Base-by-base conservation (phyloP, 2,797 vertebrate species). In the Sebastiscus tertius region DNA sequence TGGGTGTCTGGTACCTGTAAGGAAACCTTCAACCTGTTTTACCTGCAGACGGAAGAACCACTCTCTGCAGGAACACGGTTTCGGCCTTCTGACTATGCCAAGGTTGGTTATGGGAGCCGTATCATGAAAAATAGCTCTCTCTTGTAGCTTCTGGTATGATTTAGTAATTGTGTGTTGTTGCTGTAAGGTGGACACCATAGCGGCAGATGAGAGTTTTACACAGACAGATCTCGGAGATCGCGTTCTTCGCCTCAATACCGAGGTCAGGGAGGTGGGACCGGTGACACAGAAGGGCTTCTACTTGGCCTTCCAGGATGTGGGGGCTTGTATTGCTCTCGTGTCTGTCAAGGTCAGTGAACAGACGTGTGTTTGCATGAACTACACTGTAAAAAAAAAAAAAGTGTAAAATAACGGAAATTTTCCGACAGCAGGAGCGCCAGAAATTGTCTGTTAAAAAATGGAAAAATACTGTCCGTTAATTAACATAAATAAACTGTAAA, bases 1-100 rank as follows among this genome's bases (percentile, higher is more conserved):
- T 99, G 97, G 98, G 99, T 99, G 66, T 94, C 98, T 34, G 98
- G 98, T 5, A 99, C 98, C 80, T 99, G 99, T 92, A 99, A 99
- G 91, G 99, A 99, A 91, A 99, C 99, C 2, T 99, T 99, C 95
- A 99, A 99, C 90, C 96, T 99, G 31, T 97, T 97, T 88, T 99
- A 98, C 93, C 95, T 97, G 93, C 98, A 99, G 93, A 96, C 97
- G 1, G 97, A 98, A 3, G 97, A 98, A 65, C 94, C 95, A 0
- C 97, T 98, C 8, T 94, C 96, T 69, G 85, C 96, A 61, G 95
- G 92, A 72, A 97, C 97, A 55, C 95, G 97, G 68, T 99, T 99
- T 90, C 96, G 97, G 56, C 93, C 97, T 18, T 94, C 89, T 42
- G 97, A 99, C 74, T 99, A 98, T 63, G 96, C 93, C 79, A 99